These are phyloP conservation scores for Melitaea athalia DNA, from an alignment of 2,888 invertebrate species.

Conservation along the genomic window DNA sequence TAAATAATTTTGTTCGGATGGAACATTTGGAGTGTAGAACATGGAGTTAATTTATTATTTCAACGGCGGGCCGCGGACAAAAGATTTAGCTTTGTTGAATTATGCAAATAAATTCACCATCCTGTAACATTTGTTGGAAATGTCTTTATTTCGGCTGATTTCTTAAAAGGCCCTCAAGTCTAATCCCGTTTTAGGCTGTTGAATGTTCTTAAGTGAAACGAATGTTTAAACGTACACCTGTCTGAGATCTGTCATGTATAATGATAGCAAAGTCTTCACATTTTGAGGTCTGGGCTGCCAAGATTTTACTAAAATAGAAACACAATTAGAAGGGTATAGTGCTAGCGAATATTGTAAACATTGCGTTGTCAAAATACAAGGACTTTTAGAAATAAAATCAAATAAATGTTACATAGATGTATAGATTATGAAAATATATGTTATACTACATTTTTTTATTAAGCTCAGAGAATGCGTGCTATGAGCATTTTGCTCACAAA, in stretches of 20 bases:
- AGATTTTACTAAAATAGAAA: not conserved
- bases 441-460: no score
- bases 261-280: slow-evolving; percentile 13
- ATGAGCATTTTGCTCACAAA: no score
- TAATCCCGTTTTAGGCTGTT: slow-evolving; percentile 70
- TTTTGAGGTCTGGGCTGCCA: not conserved
- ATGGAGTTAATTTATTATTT: slow-evolving; percentile 80
- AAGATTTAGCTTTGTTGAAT: slow-evolving; percentile 79
- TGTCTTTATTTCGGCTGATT: slow-evolving; percentile 79
- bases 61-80: slow-evolving; percentile 74
- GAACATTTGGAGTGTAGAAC: slow-evolving; percentile 71
- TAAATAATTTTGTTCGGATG: slow-evolving; percentile 75
- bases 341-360: not conserved
- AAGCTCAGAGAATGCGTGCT: no score
- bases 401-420: not conserved
- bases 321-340: not conserved
- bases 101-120: slow-evolving; percentile 82
- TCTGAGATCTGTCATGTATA: slow-evolving; percentile 34
- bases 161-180: slow-evolving; percentile 73
- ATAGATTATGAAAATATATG: not conserved
- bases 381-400: no score
- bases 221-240: slow-evolving; percentile 57
- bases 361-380: not conserved
- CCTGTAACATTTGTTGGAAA: slow-evolving; percentile 81
- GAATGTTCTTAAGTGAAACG: slow-evolving; percentile 62